phyloP scores from a whole-genome alignment of 2,888 invertebrate genomes.

The Cataglyphis livida region DNA sequence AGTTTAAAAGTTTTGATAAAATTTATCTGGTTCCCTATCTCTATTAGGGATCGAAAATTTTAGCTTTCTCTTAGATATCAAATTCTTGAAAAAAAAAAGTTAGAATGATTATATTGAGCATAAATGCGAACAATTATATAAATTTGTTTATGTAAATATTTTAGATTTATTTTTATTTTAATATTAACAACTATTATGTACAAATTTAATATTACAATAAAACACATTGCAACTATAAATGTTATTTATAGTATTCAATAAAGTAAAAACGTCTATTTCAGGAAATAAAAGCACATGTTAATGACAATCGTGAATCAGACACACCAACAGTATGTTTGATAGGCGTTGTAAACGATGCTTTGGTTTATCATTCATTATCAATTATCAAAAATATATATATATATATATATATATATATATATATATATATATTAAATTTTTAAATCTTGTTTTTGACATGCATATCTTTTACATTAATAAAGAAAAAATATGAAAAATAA shows the following conservation, averaged over 20 bases:
- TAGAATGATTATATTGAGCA: background rate
- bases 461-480: no score
- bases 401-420: no score
- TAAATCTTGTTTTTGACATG: no score
- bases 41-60: constrained; percentile 53
- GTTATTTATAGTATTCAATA: background rate
- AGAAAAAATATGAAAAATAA: no score
- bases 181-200: background rate
- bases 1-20: constrained; percentile 27
- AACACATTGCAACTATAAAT: background rate
- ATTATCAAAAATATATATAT: background rate
- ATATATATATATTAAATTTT: no score
- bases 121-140: background rate
- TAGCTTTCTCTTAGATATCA: constrained; percentile 14
- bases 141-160: constrained; percentile 12
- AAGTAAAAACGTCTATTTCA: background rate
- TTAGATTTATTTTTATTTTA: background rate
- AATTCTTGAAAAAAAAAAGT: constrained; percentile 21
- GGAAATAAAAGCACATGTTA: background rate
- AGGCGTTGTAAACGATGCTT: background rate
- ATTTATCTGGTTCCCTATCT: constrained; percentile 35
- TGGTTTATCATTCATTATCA: constrained; percentile 5
- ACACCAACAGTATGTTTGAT: background rate
- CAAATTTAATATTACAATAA: background rate
- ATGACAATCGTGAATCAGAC: constrained; percentile 3